Base-by-base conservation (phyloP, 2,888 invertebrate genomes). In the Tachina grossa region DNA sequence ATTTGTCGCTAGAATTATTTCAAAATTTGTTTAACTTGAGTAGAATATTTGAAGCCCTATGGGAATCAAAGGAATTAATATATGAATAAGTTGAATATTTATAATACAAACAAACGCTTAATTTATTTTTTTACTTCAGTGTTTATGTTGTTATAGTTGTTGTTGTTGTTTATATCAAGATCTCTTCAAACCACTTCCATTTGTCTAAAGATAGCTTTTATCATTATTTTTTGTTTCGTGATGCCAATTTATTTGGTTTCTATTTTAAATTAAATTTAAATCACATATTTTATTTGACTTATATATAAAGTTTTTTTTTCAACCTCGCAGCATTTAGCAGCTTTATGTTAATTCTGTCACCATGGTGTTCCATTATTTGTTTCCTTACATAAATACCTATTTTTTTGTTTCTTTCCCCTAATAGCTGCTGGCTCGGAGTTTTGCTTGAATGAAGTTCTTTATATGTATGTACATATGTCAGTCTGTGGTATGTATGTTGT, bases 311-410 rank as follows among this genome's bases (percentile, higher is more conserved):
- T 31, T 19, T 61, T 49, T 19, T 22, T 31, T 31, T 31, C 51
- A 14, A 19, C 10, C 51, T 51, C 22, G 11, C 49, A 63, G 51
- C 63, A 51, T 65, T 75, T 53, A 63, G 53, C 75, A 57, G 59
- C 41, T 57, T 57, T 19, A 77, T 66, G 57, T 66, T 77, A 57
- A 66, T 68, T 68, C 41, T 43, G 51, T 77, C 59, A 59, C 57
- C 47, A 51, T 49, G 49, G 59, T 59, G 49, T 68, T 77, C 16
- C 66, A 68, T 39, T 39, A 11, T 55, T n/a, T 11, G 31, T 47
- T 57, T 39, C 39, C n/a, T 41, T 77, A 43, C 16, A 51, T 61
- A 4, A 31, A 31, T 31, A 31, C 4, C 41, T 43, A 10, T 49
- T n/a, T 55, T n/a, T 14, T 55, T 19, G 10, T 8, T 9, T 10